phyloP scores from a whole-genome alignment of 2,113 vertebrate species.

The Rattus norvegicus region DNA sequence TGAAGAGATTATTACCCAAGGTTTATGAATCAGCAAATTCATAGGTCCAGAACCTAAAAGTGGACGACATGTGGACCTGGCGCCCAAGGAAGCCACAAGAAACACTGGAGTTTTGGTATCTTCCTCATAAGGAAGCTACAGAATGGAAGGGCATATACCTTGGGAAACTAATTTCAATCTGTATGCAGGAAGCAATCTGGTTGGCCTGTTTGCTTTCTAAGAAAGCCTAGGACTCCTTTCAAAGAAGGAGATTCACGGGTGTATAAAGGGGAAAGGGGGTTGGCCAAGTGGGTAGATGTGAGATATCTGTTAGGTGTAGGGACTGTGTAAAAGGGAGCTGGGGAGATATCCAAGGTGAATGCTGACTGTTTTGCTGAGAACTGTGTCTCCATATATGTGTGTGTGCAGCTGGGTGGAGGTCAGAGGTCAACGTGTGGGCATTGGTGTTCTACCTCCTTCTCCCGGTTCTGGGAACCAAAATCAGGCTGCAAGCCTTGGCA shows the following conservation, averaged over 20 bases:
- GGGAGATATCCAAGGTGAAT: not conserved
- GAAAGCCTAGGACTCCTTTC: not conserved
- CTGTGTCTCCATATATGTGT: not conserved
- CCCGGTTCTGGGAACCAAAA: not conserved
- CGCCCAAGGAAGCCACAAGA: not conserved
- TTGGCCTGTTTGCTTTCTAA: conserved; percentile 1
- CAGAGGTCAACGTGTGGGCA: not conserved
- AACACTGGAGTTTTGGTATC: not conserved
- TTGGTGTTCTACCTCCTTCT: not conserved
- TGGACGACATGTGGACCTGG: not conserved
- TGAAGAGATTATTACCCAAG: not conserved
- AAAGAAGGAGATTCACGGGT: not conserved
- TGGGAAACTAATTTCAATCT: not conserved
- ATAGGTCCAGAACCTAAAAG: not conserved
- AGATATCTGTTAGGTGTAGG: not conserved
- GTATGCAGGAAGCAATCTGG: not conserved
- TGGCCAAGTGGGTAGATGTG: not conserved
- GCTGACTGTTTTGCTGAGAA: not conserved
- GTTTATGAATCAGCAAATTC: not conserved
- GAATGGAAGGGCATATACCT: not conserved
- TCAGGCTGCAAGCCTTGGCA: not conserved
- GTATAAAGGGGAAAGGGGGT: not conserved
- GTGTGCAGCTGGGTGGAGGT: not conserved
- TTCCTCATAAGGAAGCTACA: not conserved
- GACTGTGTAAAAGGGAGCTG: not conserved